A percentile compares a stretch with the other conserved stretches of the same genome.
phyloP scores from a whole-genome alignment of 2,113 vertebrate genomes.

The Rhynchomys soricoides region DNA sequence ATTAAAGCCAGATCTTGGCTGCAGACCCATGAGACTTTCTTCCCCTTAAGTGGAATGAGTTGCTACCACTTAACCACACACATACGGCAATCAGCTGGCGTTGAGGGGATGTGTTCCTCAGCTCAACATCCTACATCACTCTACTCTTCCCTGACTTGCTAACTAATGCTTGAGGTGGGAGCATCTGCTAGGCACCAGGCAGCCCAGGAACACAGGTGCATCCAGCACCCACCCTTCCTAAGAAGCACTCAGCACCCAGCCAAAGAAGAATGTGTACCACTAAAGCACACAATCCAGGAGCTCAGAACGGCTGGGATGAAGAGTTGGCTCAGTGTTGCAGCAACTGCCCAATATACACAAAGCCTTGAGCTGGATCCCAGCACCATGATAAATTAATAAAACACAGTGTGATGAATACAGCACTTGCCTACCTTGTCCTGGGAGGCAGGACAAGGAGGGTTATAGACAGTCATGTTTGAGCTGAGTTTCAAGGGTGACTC shows the following conservation, averaged over 20 bases:
- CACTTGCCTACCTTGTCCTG: not conserved
- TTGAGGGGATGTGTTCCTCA: not conserved
- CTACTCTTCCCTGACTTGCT: not conserved
- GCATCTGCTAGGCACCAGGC: not conserved
- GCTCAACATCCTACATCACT: not conserved
- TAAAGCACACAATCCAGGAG: not conserved
- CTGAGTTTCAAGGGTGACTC: slow-evolving; percentile 24
- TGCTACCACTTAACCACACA: not conserved
- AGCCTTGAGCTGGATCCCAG: not conserved
- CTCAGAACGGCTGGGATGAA: not conserved
- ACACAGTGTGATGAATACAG: too few relatives aligned
- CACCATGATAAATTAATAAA: not conserved
- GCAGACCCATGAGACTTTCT: not conserved
- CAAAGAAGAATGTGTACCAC: not conserved
- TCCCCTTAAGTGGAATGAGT: not conserved
- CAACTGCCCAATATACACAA: not conserved
- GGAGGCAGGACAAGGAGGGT: not conserved
- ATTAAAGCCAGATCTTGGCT: slow-evolving; percentile 1
- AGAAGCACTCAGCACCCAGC: not conserved
- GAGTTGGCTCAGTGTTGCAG: not conserved
- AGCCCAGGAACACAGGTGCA: not conserved
- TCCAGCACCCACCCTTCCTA: not conserved
- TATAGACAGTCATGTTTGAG: not conserved
- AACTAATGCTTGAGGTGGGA: not conserved
- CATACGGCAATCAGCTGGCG: not conserved